Conservation (phyloP, 2,888 invertebrate species). For the Litoditis marina region DNA sequence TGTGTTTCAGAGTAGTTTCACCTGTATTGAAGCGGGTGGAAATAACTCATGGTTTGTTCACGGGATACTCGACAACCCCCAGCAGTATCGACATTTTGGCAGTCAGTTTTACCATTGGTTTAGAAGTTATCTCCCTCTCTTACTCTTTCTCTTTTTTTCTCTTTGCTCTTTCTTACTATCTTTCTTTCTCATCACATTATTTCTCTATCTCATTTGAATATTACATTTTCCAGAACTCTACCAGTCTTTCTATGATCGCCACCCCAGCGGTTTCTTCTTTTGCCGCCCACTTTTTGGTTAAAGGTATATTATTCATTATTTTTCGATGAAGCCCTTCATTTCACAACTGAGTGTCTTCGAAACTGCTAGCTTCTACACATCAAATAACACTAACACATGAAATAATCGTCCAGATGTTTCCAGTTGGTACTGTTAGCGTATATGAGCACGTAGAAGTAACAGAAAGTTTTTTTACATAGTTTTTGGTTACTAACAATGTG, state of each 20-base stretch:
- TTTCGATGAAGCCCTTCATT: background rate
- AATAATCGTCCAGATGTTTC: too few relatives aligned
- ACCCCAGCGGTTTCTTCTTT: constrained; percentile 21
- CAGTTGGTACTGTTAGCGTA: too few relatives aligned
- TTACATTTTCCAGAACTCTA: constrained; percentile 3
- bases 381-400: too few relatives aligned
- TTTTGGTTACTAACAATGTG: too few relatives aligned
- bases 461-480: too few relatives aligned
- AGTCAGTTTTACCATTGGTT: constrained; percentile 18
- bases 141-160: background rate
- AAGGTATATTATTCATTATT: too few relatives aligned
- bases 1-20: constrained; percentile 29
- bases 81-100: constrained; percentile 13
- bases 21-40: constrained; percentile 46
- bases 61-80: constrained; percentile 46
- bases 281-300: constrained; percentile 36
- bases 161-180: background rate
- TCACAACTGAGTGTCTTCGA: too few relatives aligned
- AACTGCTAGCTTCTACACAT: too few relatives aligned
- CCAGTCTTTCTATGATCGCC: background rate
- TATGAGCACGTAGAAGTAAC: too few relatives aligned
- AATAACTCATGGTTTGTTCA: constrained; percentile 54
- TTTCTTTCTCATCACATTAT: background rate
- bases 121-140: background rate
- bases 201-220: background rate